Conservation (phyloP, 1,140 invertebrate species). For the Drosophila dunni region DNA sequence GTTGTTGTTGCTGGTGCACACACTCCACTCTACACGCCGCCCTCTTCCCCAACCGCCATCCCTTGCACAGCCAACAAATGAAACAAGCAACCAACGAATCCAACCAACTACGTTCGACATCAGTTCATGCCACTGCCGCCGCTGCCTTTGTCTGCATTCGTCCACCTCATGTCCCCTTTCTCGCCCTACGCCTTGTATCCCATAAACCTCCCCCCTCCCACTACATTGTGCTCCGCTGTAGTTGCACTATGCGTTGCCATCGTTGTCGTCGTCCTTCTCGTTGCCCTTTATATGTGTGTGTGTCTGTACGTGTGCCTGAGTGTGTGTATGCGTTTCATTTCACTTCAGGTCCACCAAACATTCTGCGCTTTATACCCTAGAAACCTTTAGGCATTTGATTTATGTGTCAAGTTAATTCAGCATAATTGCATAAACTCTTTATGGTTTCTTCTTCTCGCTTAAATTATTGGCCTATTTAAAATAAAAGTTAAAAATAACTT, state of each 20-base stretch:
- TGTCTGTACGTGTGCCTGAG: no score
- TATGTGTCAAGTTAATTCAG: no score
- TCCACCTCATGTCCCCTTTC: conserved; percentile 19
- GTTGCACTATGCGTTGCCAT: conserved; percentile 51
- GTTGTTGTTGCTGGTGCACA: conserved; percentile 7
- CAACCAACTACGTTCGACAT: conserved; percentile 65
- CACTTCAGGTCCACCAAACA: conserved; percentile 52
- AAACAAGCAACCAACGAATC: conserved; percentile 21
- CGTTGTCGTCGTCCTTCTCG: conserved; percentile 40
- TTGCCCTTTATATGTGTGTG: conserved; percentile 58
- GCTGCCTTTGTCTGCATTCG: conserved; percentile 57
- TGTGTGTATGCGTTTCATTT: conserved; percentile 37
- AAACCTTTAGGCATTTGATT: not conserved
- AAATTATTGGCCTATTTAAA: no score
- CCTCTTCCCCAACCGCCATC: not conserved
- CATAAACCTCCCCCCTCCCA: conserved; percentile 2
- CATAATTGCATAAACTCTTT: not conserved
- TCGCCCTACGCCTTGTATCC: not conserved
- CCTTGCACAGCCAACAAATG: conserved; percentile 7
- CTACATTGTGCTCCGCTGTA: conserved; percentile 29
- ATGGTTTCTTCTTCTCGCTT: no score
- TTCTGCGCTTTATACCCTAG: conserved; percentile 34
- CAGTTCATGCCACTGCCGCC: conserved; percentile 44
- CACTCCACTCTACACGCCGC: not conserved
- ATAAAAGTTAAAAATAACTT: no score